Evolutionary conservation across 2,113 vertebrate genomes (phyloP).

Genomic region (Apaloderma vittatum): DNA sequence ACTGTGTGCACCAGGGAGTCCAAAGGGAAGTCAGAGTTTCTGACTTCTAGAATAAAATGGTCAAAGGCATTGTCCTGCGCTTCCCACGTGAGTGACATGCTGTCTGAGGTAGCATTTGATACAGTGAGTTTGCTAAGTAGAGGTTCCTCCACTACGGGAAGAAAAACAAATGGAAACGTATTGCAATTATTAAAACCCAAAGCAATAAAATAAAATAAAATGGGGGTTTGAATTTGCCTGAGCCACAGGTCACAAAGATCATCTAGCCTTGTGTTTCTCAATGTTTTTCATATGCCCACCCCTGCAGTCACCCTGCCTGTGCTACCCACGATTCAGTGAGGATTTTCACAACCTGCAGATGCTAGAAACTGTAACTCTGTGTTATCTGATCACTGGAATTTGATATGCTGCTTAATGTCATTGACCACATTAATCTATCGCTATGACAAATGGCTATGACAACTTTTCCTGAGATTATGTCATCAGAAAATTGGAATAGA

Average conservation of each 20-base stretch:
- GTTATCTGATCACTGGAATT: background rate
- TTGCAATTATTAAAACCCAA: constrained; percentile 59
- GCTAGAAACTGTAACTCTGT: background rate
- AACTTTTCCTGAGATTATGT: background rate
- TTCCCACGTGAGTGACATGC: constrained; percentile 84
- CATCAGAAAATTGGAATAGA: background rate
- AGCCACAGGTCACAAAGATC: background rate
- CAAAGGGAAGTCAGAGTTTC: constrained; percentile 84
- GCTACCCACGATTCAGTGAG: background rate
- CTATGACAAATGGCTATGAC: background rate
- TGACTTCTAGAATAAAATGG: constrained; percentile 89
- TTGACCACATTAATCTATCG: background rate
- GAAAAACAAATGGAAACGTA: constrained; percentile 75
- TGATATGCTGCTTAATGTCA: background rate
- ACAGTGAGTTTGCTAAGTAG: constrained; percentile 88
- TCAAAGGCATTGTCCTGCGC: constrained; percentile 84
- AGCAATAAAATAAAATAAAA: background rate
- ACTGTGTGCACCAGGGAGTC: constrained; percentile 81
- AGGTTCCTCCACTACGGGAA: constrained; percentile 83
- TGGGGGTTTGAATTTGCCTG: background rate
- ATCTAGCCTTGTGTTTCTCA: background rate
- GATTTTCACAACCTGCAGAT: background rate
- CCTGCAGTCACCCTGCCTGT: background rate
- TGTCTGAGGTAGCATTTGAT: constrained; percentile 87
- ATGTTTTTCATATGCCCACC: background rate